Percentiles rank a stretch among this genome's conserved stretches.
Evolutionary conservation across 2,113 vertebrate genomes (phyloP).

Genomic region (Xiphophorus couchianus): DNA sequence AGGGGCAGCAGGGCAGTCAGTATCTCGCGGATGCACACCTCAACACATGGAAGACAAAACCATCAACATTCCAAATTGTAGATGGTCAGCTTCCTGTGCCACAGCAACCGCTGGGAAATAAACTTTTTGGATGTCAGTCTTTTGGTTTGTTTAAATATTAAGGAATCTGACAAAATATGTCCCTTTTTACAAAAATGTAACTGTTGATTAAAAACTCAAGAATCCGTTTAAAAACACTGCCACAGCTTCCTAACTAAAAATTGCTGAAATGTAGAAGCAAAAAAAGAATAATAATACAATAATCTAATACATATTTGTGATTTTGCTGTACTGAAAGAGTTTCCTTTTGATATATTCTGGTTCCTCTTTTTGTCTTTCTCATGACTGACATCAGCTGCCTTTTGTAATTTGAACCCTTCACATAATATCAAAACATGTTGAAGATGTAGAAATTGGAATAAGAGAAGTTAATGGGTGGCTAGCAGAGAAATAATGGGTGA

Average conservation of each 20-base stretch:
- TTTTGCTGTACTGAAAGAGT: neutral
- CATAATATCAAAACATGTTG: neutral
- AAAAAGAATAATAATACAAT: neutral
- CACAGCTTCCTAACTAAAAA: neutral
- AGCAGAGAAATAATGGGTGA: neutral
- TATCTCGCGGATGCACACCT: neutral
- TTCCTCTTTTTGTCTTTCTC: slow-evolving; percentile 32
- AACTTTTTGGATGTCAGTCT: neutral
- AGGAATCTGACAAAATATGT: neutral
- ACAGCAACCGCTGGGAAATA: neutral
- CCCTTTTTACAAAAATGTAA: neutral
- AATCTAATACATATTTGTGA: neutral
- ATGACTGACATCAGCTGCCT: neutral
- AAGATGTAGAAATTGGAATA: neutral
- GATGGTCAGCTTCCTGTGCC: neutral
- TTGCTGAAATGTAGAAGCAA: neutral
- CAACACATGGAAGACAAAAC: neutral
- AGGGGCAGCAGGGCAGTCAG: neutral
- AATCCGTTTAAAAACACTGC: neutral
- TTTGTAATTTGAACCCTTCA: neutral
- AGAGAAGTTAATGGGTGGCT: neutral
- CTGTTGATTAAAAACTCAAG: neutral
- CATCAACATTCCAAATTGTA: neutral
- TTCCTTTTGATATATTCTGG: slow-evolving; percentile 14
- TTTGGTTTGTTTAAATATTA: neutral